Evolutionary conservation across 2,113 vertebrate genomes (phyloP).

Genomic region (Melanostigma gelatinosum): DNA sequence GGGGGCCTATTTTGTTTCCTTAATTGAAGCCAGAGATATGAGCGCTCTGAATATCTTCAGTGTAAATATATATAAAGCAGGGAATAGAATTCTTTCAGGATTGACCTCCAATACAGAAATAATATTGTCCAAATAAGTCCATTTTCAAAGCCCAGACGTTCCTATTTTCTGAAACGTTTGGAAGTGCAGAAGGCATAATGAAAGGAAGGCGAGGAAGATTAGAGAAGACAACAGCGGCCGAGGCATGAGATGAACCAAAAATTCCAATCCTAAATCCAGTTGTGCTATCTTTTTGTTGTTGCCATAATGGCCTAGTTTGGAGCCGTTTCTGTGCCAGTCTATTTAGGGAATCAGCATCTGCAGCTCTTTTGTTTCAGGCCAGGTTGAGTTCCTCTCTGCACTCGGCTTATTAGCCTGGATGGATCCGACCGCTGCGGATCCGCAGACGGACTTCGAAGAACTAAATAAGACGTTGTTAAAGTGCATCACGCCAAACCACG

Average conservation of each 20-base stretch:
- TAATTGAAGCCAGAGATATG: constrained; percentile 89
- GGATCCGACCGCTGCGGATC: constrained; percentile 53
- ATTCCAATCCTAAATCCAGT: constrained; percentile 73
- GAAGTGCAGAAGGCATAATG: constrained; percentile 2
- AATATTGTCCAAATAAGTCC: constrained; percentile 63
- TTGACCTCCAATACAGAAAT: constrained; percentile 61
- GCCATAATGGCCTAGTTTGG: constrained; percentile 84
- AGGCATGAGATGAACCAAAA: constrained; percentile 44
- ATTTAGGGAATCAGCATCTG: constrained; percentile 85
- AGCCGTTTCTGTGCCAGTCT: constrained; percentile 83
- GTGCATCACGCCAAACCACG: background rate
- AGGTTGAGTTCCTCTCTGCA: constrained; percentile 79
- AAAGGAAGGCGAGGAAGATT: constrained; percentile 21
- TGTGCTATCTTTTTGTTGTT: constrained; percentile 63
- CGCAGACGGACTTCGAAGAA: constrained; percentile 20
- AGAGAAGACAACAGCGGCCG: constrained; percentile 30
- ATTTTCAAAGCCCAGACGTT: constrained; percentile 18
- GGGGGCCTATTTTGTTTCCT: constrained; percentile 80
- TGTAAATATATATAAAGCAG: constrained; percentile 81
- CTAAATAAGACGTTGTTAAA: constrained; percentile 6
- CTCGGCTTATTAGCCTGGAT: constrained; percentile 63
- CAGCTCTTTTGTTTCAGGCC: constrained; percentile 82
- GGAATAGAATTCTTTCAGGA: constrained; percentile 78
- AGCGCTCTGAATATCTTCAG: constrained; percentile 82
- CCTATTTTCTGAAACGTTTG: constrained; percentile 27